A percentile compares a stretch with the other conserved stretches of the same genome.
phyloP scores from a whole-genome alignment of 2,888 invertebrate genomes.

The Dryococelus australis region DNA sequence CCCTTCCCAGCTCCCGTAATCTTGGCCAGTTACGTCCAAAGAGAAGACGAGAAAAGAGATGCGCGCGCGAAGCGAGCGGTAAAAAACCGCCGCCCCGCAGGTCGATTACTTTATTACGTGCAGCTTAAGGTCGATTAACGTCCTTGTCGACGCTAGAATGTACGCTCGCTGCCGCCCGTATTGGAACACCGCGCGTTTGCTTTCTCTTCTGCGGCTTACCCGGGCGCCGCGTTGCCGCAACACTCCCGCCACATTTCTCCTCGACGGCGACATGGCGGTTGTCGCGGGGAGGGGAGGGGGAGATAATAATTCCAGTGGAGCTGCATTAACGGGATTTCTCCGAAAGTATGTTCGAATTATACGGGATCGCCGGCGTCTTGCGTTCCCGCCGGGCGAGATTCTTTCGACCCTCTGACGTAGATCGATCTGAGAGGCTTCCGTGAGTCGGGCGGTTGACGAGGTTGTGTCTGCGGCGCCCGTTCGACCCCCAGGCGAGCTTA shows the following conservation, averaged over 20 bases:
- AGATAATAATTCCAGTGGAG: background rate
- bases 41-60: background rate
- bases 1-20: too few relatives aligned
- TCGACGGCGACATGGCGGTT: too few relatives aligned
- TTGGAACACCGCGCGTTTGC: background rate
- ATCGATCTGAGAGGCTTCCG: background rate
- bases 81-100: background rate
- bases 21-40: background rate
- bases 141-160: conserved; percentile 1
- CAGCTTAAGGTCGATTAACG: conserved; percentile 16
- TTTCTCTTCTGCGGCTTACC: background rate
- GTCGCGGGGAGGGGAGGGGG: too few relatives aligned
- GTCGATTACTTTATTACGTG: background rate
- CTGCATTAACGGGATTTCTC: conserved; percentile 1
- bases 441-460: too few relatives aligned
- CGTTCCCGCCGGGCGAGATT: background rate
- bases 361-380: background rate
- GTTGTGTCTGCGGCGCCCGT: too few relatives aligned
- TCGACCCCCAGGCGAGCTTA: too few relatives aligned
- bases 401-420: background rate
- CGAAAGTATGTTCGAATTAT: conserved; percentile 16
- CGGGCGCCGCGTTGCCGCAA: background rate
- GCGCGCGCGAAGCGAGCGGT: background rate
- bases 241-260: background rate
- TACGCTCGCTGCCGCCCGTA: background rate